Percentiles rank a stretch among this genome's conserved stretches.
Evolutionary conservation across 2,888 invertebrate genomes (phyloP).

Genomic region (Hypsopygia costalis): DNA sequence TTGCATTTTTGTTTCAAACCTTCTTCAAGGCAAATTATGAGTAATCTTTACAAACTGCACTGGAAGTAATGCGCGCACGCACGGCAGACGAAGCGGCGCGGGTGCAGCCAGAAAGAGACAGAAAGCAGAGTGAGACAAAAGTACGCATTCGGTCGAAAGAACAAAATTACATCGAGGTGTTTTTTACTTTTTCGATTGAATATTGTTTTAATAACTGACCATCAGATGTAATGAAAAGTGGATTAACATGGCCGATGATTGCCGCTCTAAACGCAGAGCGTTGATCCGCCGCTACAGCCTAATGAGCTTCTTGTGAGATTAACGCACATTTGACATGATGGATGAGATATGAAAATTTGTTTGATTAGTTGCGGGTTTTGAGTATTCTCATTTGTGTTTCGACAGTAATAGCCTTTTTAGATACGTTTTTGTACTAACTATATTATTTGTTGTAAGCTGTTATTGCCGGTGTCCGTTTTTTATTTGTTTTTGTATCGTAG

Average conservation of each 20-base stretch:
- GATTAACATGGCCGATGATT: constrained; percentile 33
- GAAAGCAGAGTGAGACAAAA: constrained; percentile 26
- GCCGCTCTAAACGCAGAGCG: constrained; percentile 23
- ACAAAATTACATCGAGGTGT: constrained; percentile 16
- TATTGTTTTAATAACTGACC: constrained; percentile 32
- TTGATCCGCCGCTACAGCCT: constrained; percentile 28
- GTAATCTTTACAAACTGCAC: not conserved
- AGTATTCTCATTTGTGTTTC: constrained; percentile 44
- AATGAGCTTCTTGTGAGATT: constrained; percentile 61
- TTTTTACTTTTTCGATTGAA: constrained; percentile 19
- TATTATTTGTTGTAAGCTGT: constrained; percentile 17
- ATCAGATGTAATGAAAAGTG: constrained; percentile 32
- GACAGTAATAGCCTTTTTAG: constrained; percentile 39
- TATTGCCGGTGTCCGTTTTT: not conserved
- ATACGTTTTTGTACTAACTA: constrained; percentile 24
- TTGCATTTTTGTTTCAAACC: not conserved
- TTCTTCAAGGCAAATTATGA: not conserved
- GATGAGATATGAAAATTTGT: constrained; percentile 66
- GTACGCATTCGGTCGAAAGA: constrained; percentile 12
- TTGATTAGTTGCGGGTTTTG: constrained; percentile 60
- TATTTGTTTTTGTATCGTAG: not conserved
- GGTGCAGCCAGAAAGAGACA: constrained; percentile 52
- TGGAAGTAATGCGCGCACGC: constrained; percentile 5
- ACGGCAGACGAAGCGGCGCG: constrained; percentile 62
- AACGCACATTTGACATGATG: constrained; percentile 61